Percentiles rank a stretch among this genome's conserved stretches.
phyloP scores from a whole-genome alignment of 2,113 vertebrate genomes.

The Odobenus rosmarus region DNA sequence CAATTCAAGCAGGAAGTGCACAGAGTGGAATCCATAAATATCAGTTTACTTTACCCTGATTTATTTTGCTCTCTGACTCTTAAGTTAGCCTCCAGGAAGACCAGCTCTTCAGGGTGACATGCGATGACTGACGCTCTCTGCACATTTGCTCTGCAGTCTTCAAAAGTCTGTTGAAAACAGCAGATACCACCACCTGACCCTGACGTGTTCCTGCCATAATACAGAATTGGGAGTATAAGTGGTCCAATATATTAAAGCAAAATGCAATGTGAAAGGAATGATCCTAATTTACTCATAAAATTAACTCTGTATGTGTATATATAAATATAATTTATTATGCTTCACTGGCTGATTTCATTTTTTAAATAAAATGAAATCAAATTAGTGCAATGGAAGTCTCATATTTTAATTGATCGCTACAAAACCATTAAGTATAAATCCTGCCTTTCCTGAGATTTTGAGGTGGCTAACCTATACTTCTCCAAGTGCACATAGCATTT shows the following conservation, averaged over 20 bases:
- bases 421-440: neutral
- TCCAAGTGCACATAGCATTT: too few species aligned
- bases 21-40: neutral
- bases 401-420: neutral
- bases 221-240: neutral
- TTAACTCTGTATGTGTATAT: neutral
- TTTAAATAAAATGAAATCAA: neutral
- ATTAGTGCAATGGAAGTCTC: neutral
- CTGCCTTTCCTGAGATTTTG: neutral
- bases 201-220: neutral
- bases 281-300: neutral
- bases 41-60: neutral
- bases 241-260: neutral
- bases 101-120: neutral
- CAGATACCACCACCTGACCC: accelerated
- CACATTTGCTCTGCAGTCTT: neutral
- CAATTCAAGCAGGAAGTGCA: neutral
- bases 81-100: neutral
- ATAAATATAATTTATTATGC: neutral
- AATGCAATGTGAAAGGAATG: neutral
- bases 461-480: neutral
- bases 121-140: accelerated
- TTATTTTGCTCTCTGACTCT: neutral
- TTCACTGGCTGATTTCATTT: neutral
- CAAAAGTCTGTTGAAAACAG: neutral